Evolutionary conservation across 2,888 invertebrate species (phyloP).

Genomic region (Agapetus fuscipes): DNA sequence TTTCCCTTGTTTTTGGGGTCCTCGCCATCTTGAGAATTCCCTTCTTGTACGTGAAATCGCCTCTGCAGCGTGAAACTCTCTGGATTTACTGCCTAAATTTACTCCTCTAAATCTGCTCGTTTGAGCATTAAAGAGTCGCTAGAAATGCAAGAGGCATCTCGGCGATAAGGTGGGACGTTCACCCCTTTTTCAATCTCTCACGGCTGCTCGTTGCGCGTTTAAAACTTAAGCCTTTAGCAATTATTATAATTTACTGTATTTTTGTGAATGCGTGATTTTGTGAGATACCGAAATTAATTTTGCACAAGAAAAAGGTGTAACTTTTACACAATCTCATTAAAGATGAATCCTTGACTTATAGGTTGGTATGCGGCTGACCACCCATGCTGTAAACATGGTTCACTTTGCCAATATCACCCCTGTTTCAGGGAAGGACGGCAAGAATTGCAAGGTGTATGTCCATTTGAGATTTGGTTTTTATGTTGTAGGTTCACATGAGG

Average conservation of each 20-base stretch:
- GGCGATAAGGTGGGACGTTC: constrained; percentile 6
- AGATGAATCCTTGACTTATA: too few relatives aligned
- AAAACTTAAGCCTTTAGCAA: too few relatives aligned
- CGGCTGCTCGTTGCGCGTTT: constrained; percentile 11
- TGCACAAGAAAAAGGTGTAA: constrained; percentile 3
- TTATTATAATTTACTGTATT: too few relatives aligned
- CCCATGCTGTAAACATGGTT: too few relatives aligned
- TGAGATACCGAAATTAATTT: constrained; percentile 9
- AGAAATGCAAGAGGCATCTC: constrained; percentile 5
- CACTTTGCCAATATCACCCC: too few relatives aligned
- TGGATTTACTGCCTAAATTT: constrained; percentile 20
- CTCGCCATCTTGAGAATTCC: constrained; percentile 1
- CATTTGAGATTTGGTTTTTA: too few relatives aligned
- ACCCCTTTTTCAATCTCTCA: constrained; percentile 12
- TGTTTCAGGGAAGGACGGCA: too few relatives aligned
- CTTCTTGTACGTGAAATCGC: neutral
- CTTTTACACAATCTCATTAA: constrained; percentile 5
- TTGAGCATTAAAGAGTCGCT: constrained; percentile 15
- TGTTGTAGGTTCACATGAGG: too few relatives aligned
- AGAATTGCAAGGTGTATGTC: too few relatives aligned
- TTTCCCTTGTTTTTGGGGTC: constrained; percentile 7
- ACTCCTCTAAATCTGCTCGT: constrained; percentile 19
- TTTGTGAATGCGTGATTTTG: constrained; percentile 12
- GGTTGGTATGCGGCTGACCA: too few relatives aligned
- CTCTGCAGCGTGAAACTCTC: constrained; percentile 6